Conservation (phyloP, 2,888 invertebrate genomes). For the Platycheirus rosarum region DNA sequence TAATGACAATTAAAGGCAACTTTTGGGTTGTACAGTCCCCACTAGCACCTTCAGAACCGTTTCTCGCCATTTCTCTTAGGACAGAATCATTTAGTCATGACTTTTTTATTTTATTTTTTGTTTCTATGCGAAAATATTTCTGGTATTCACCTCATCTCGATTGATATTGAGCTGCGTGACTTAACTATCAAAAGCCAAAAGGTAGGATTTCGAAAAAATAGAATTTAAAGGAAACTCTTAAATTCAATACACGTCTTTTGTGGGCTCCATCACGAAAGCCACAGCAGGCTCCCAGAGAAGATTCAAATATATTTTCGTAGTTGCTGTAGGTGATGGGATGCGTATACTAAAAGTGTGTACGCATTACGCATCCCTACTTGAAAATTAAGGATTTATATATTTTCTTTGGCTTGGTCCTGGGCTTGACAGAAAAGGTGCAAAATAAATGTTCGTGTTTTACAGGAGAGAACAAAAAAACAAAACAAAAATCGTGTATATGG, state of each 20-base stretch:
- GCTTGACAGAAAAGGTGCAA: conserved; percentile 58
- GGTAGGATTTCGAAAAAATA: neutral
- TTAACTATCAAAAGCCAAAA: conserved; percentile 62
- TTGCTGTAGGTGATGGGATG: conserved; percentile 21
- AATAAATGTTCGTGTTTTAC: conserved; percentile 40
- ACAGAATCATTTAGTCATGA: conserved; percentile 61
- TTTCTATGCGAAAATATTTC: conserved; percentile 45
- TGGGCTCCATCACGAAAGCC: conserved; percentile 39
- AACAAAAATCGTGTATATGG: conserved; percentile 18
- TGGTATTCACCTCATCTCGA: conserved; percentile 70
- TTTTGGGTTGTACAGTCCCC: conserved; percentile 7
- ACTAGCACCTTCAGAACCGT: neutral
- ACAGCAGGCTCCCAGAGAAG: conserved; percentile 23
- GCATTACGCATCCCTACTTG: conserved; percentile 33
- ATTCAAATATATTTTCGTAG: conserved; percentile 62
- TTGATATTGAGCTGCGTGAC: conserved; percentile 72
- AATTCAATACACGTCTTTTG: conserved; percentile 65
- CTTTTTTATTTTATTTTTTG: conserved; percentile 65
- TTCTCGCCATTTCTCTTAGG: neutral
- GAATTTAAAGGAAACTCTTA: conserved; percentile 49
- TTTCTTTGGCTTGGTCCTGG: conserved; percentile 22
- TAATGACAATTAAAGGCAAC: conserved; percentile 64
- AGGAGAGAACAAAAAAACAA: conserved; percentile 10
- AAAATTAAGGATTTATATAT: conserved; percentile 56
- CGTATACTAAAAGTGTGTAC: neutral